Percentiles rank a stretch among this genome's conserved stretches.
phyloP scores from a whole-genome alignment of 2,888 invertebrate genomes.

The Cerastoderma edule region DNA sequence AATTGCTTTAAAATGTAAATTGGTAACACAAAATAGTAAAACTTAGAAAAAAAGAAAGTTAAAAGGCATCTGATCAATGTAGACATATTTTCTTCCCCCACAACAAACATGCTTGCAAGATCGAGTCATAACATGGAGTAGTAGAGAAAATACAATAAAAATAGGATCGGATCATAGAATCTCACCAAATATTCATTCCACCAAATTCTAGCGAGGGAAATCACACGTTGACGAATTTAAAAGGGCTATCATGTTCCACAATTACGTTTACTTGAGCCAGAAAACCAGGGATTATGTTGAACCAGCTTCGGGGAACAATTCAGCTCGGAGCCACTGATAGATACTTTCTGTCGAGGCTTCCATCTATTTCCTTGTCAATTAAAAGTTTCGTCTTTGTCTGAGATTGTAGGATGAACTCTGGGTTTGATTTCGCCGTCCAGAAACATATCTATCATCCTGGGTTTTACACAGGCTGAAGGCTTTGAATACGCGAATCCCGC shows the following conservation, averaged over 20 bases:
- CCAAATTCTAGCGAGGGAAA: conserved; percentile 28
- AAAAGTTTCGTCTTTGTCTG: conserved; percentile 59
- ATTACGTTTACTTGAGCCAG: conserved; percentile 44
- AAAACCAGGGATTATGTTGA: conserved; percentile 55
- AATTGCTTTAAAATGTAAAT: no score
- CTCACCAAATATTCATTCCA: conserved; percentile 7
- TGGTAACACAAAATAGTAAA: no score
- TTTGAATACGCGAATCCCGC: conserved; percentile 54
- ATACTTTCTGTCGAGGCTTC: conserved; percentile 60
- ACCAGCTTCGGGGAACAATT: conserved; percentile 58
- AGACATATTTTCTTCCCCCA: not conserved
- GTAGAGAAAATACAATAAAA: not conserved
- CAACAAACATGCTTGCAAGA: not conserved
- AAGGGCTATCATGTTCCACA: conserved; percentile 58
- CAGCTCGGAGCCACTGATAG: conserved; percentile 50
- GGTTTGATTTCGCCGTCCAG: conserved; percentile 58
- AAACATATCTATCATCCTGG: conserved; percentile 56
- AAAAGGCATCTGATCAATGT: not conserved
- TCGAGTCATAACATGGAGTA: no score
- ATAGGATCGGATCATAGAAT: not conserved
- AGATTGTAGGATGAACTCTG: conserved; percentile 55
- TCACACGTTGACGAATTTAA: conserved; percentile 45
- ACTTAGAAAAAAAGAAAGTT: no score
- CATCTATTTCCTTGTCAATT: conserved; percentile 65
- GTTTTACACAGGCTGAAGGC: conserved; percentile 55